Base-by-base conservation (phyloP, 2,888 invertebrate species). In the Epiperipatus broadwayi region DNA sequence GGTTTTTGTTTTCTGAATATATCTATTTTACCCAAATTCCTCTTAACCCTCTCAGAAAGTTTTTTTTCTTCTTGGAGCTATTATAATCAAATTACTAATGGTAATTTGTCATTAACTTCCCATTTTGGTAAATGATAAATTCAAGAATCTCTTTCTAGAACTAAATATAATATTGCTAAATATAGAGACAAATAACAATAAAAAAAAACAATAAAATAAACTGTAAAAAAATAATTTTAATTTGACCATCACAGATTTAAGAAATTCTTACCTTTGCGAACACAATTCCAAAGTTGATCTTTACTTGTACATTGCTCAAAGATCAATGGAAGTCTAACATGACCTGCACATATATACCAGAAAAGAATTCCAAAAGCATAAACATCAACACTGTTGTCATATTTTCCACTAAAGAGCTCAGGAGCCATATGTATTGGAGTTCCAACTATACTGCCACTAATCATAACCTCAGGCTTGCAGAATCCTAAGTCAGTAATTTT, bases 341-440 rank as follows among this genome's bases (percentile, higher is more conserved):
- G 73, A 0, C 81, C 81, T 0, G 83, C 77, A 56, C 83, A 84
- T 39, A 83, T 69, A 50, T 83, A 84, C 84, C 84, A 84, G 59
- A 84, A 81, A 28, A 84, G 61, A 42, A 85, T 77, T 4, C 83
- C 84, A 55, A 85, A 84, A 1, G 84, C 84, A 53, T 84, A 85
- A 0, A 84, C 77, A 52, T 85, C 84, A 5, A 85, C 83, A 43
- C 73, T 72, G 43, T 73, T 74, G 53, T 80, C 78, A 52, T 84
- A 84, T 44, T 71, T 70, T 0, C 81, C 79, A 10, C 71, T 71
- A 42, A 83, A 67, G 36, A 85, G 64, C 57, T 85, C 84, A 0
- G 85, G 85, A 8, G 84, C 83, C 84, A 85, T 84, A 58, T 85
- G 84, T 41, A 81, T 78, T 0, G 84, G 85, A 3, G 78, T 78